Conservation (phyloP, 37 sponge, comb jelly and placozoan genomes). For the Geodia barretti region DNA sequence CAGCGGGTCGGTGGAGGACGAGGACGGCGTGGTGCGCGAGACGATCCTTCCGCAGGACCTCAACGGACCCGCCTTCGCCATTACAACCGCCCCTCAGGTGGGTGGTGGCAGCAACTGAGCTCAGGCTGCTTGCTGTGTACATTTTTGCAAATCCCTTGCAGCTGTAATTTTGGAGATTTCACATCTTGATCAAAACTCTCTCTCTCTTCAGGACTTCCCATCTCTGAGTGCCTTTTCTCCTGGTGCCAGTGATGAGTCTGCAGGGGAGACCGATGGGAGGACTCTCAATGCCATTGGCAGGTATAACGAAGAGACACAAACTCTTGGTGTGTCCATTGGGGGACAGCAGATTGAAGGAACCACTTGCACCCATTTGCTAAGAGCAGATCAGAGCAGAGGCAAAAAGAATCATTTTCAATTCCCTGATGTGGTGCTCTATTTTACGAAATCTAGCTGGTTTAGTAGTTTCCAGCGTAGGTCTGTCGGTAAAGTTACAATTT, state of each 20-base stretch:
- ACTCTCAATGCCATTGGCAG: constrained; percentile 41
- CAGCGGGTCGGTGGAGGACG: constrained; percentile 30
- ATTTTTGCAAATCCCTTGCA: not conserved
- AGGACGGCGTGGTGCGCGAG: not conserved
- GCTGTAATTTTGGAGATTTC: not conserved
- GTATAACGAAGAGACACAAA: no score
- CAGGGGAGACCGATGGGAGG: constrained; percentile 13
- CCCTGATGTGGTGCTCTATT: no score
- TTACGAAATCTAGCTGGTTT: no score
- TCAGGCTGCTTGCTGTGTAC: not conserved
- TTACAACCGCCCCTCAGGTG: constrained; percentile 35
- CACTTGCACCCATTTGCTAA: no score
- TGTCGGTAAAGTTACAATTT: no score
- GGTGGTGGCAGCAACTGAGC: not conserved
- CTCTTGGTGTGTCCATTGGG: no score
- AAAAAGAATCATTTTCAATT: no score
- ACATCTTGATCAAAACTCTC: not conserved
- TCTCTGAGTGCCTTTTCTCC: not conserved
- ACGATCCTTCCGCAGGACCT: constrained; percentile 30
- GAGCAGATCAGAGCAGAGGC: no score
- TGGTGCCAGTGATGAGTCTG: not conserved
- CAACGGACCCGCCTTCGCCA: constrained; percentile 45
- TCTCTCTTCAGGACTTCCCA: not conserved
- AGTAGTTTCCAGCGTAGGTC: no score
- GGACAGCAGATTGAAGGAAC: no score